Percentiles rank a stretch among this genome's conserved stretches.
Evolutionary conservation across 1,140 invertebrate genomes (phyloP).

Genomic region (Dryas iulia): DNA sequence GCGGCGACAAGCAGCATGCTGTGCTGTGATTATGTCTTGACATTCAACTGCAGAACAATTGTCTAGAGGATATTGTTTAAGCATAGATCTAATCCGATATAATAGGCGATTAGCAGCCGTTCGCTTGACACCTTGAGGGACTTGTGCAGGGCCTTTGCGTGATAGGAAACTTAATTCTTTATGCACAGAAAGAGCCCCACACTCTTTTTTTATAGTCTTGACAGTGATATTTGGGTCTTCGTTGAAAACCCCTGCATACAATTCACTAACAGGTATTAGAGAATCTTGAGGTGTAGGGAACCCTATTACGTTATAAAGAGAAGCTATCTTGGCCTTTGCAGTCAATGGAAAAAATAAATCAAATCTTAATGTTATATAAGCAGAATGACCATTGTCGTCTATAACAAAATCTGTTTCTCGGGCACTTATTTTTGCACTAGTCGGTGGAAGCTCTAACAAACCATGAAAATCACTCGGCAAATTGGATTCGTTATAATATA

Average conservation of each 20-base stretch:
- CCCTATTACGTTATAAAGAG: conserved; percentile 54
- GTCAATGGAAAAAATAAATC: conserved; percentile 57
- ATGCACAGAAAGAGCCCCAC: conserved; percentile 63
- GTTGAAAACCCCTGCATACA: conserved; percentile 37
- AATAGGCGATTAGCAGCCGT: conserved; percentile 65
- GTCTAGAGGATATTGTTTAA: conserved; percentile 59
- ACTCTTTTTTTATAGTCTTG: conserved; percentile 54
- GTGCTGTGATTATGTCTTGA: conserved; percentile 61
- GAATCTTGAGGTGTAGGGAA: conserved; percentile 42
- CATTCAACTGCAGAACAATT: conserved; percentile 52
- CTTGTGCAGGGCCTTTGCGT: conserved; percentile 49
- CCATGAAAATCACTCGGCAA: conserved; percentile 43
- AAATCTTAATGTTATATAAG: conserved; percentile 59
- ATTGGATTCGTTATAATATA: conserved; percentile 51
- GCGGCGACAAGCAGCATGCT: conserved; percentile 62
- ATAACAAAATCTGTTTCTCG: conserved; percentile 48
- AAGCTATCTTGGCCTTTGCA: conserved; percentile 50
- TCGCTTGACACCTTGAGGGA: conserved; percentile 63
- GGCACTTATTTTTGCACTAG: conserved; percentile 56
- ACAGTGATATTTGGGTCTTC: conserved; percentile 54
- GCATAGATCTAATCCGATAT: conserved; percentile 52
- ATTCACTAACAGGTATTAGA: conserved; percentile 36
- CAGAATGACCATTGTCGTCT: conserved; percentile 53
- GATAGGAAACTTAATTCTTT: conserved; percentile 57
- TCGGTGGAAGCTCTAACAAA: conserved; percentile 59